Evolutionary conservation across 2,888 invertebrate species (phyloP).

Genomic region (Sepioteuthis lessoniana): DNA sequence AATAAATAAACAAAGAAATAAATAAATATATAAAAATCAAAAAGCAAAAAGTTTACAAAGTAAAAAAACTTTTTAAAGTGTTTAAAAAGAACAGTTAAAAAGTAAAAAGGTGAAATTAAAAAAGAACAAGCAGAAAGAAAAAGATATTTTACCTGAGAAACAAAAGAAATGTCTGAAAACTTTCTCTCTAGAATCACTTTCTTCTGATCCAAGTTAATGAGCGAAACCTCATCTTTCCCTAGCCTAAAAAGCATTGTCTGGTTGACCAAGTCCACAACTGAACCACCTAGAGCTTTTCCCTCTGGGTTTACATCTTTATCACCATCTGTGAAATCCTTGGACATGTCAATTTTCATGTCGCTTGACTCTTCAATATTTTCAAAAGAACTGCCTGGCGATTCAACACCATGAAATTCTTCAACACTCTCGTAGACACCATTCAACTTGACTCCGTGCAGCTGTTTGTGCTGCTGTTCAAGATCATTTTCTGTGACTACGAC

Average conservation of each 20-base stretch:
- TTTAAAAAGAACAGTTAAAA: neutral
- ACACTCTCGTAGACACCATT: slow-evolving; percentile 61
- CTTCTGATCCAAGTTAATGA: slow-evolving; percentile 94
- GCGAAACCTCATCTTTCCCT: slow-evolving; percentile 87
- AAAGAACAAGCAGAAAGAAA: neutral
- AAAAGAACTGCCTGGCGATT: slow-evolving; percentile 57
- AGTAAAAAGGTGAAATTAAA: neutral
- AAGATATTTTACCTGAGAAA: slow-evolving; percentile 81
- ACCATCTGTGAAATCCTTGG: slow-evolving; percentile 23
- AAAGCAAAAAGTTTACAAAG: too few relatives aligned
- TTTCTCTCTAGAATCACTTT: slow-evolving; percentile 89
- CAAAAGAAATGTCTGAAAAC: slow-evolving; percentile 90
- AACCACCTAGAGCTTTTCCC: neutral
- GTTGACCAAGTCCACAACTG: slow-evolving; percentile 72
- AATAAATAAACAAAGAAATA: too few relatives aligned
- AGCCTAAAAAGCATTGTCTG: slow-evolving; percentile 94
- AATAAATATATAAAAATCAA: too few relatives aligned
- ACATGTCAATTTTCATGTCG: slow-evolving; percentile 7
- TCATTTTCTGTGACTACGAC: slow-evolving; percentile 70
- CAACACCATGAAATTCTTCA: slow-evolving; percentile 57
- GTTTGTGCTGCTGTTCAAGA: slow-evolving; percentile 60
- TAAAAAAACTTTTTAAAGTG: neutral
- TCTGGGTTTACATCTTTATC: neutral
- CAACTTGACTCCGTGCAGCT: slow-evolving; percentile 53
- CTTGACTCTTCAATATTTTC: slow-evolving; percentile 57